These are phyloP conservation scores for Pollenia amentaria DNA, from an alignment of 2,888 invertebrate species.

Conservation along the genomic window DNA sequence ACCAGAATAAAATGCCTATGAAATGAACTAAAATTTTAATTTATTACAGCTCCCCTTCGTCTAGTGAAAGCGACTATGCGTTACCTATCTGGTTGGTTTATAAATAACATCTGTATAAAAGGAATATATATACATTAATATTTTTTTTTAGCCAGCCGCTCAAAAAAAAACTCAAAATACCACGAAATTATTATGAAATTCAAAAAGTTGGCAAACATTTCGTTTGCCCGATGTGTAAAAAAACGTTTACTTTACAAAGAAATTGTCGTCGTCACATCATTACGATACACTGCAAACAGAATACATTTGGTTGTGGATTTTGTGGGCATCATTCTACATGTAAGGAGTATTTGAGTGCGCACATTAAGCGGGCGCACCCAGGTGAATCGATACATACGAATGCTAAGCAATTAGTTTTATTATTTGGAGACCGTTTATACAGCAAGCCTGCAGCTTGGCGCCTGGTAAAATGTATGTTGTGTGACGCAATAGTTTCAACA, in stretches of 20 bases:
- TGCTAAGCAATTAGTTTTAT: constrained; percentile 75
- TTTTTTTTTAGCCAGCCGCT: no score
- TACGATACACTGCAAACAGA: constrained; percentile 76
- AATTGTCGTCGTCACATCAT: constrained; percentile 80
- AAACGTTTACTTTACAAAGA: constrained; percentile 81
- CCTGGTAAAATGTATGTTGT: constrained; percentile 81
- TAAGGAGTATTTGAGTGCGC: constrained; percentile 79
- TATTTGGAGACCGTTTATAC: constrained; percentile 79
- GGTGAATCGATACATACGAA: constrained; percentile 75
- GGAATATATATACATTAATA: no score
- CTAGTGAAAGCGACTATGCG: no score
- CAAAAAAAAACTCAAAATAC: background rate
- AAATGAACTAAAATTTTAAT: no score
- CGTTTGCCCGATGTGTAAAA: constrained; percentile 79
- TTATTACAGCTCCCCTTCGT: no score
- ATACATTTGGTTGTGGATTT: constrained; percentile 75
- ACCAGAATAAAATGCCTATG: no score
- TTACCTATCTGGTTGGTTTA: no score
- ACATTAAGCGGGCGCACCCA: constrained; percentile 74
- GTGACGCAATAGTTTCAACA: constrained; percentile 76
- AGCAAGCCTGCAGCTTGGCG: constrained; percentile 76
- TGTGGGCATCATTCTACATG: constrained; percentile 79
- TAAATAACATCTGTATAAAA: no score
- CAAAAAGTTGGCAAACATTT: constrained; percentile 75
- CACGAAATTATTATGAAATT: constrained; percentile 33